Base-by-base conservation (phyloP, 1,140 invertebrate genomes). In the Nasonia vitripennis region DNA sequence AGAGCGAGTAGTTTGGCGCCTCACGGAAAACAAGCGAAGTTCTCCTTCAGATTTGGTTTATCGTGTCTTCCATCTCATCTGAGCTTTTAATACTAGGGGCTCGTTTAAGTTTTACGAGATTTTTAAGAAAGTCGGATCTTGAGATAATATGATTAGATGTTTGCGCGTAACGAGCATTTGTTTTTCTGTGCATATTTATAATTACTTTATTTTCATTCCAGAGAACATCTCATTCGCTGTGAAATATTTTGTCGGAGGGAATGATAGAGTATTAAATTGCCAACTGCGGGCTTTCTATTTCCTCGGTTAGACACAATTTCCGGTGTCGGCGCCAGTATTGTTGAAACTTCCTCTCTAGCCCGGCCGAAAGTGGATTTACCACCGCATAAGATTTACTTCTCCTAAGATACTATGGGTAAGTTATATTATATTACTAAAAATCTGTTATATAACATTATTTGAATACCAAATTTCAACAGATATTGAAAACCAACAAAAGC, bases 1-100 rank as follows among this genome's bases (percentile, higher is more conserved):
- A 23, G 48, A n/a, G 20, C 11, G 62, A 83, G 82, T 78, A 45
- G 31, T 78, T 77, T 41, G 45, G 23, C 37, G 75, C 67, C 55
- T 78, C 34, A 5, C 23, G n/a, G 27, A 83, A 83, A 78, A 78
- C 82, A 83, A n/a, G 82, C 67, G 74, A 78, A 78, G 62, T 67
- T 67, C 73, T 73, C 45, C 34, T 83, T 51, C 62, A 78, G 82
- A 83, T 83, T 83, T 45, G 34, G 45, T 78, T 83, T 83, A 83
- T 75, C 68, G 17, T 34, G 27, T 23, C 77, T 48, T 75, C 20
- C 37, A 11, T 77, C 80, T 85, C 55, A 78, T 87, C 86, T 81
- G 86, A 84, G 75, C 79, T 85, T 78, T 83, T 83, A 86, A 84
- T 86, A 89, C 90, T 88, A 88, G 88, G 87, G 91, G 90, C 91